phyloP scores from a whole-genome alignment of 2,888 invertebrate genomes.

The Octonoba sinensis region DNA sequence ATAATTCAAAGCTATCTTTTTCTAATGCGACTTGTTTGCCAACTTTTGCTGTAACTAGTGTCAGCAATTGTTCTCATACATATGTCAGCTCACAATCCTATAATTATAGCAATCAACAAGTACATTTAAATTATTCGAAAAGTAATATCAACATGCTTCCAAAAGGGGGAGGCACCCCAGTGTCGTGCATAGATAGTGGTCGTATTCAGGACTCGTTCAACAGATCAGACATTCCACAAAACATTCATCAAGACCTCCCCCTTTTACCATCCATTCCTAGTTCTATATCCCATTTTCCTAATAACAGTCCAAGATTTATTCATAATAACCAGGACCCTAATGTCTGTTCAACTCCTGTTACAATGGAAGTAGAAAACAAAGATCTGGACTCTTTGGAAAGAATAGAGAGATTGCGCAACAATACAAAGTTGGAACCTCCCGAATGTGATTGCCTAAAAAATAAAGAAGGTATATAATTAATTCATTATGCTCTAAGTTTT shows the following conservation, averaged over 20 bases:
- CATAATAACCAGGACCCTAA: slow-evolving; percentile 1
- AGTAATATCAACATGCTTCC: slow-evolving; percentile 51
- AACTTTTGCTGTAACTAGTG: slow-evolving; percentile 50
- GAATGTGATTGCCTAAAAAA: slow-evolving; percentile 89
- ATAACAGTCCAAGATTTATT: slow-evolving; percentile 3
- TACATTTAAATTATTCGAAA: slow-evolving; percentile 19
- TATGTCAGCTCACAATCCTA: slow-evolving; percentile 31
- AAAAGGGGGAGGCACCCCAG: slow-evolving; percentile 58
- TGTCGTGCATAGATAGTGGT: slow-evolving; percentile 67
- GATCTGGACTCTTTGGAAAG: slow-evolving; percentile 41
- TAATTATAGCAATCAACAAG: slow-evolving; percentile 10
- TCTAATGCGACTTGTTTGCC: slow-evolving; percentile 62
- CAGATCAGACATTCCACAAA: slow-evolving; percentile 53
- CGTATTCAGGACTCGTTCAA: slow-evolving; percentile 65
- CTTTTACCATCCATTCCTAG: slow-evolving; percentile 17
- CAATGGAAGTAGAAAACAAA: slow-evolving; percentile 19
- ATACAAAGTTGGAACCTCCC: slow-evolving; percentile 86
- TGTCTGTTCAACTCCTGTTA: slow-evolving; percentile 25
- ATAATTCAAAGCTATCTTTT: slow-evolving; percentile 61
- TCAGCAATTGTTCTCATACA: slow-evolving; percentile 35
- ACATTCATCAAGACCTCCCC: slow-evolving; percentile 61
- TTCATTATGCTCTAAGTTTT: background rate
- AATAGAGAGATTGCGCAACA: slow-evolving; percentile 76
- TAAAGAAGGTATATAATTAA: slow-evolving; percentile 77
- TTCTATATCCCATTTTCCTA: background rate